Percentiles rank a stretch among this genome's conserved stretches.
These are phyloP conservation scores for Crossaster papposus DNA, from an alignment of 53 echinoderm and acorn worm genomes.

Conservation along the genomic window DNA sequence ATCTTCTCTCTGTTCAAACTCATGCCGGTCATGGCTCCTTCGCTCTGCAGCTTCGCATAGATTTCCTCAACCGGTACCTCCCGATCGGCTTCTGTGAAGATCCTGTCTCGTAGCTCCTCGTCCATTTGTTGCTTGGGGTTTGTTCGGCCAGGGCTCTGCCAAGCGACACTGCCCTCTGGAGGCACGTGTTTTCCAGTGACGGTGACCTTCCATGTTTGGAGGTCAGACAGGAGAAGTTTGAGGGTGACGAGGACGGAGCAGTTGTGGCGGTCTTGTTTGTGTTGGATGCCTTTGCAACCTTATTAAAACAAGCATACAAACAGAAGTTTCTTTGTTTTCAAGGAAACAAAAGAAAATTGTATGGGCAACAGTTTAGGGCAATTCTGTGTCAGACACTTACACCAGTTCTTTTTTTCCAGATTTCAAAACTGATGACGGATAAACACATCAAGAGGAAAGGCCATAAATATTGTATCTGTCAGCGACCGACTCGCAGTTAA, in stretches of 20 bases:
- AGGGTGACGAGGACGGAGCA: constrained; percentile 76
- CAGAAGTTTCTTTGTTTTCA: not conserved
- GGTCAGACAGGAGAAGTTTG: constrained; percentile 69
- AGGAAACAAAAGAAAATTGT: no score
- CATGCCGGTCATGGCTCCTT: not conserved
- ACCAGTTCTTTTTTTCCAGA: no score
- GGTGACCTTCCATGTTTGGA: constrained; percentile 68
- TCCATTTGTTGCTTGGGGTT: constrained; percentile 30
- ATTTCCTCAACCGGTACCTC: constrained; percentile 46
- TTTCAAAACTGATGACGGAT: no score
- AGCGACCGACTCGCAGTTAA: no score
- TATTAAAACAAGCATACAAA: not conserved
- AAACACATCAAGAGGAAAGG: no score
- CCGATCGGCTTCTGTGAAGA: constrained; percentile 35
- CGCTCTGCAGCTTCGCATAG: constrained; percentile 33
- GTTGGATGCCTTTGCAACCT: constrained; percentile 71
- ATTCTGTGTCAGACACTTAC: no score
- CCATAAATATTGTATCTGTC: no score
- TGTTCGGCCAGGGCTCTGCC: constrained; percentile 41
- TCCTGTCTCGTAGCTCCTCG: constrained; percentile 66
- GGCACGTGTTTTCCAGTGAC: constrained; percentile 75
- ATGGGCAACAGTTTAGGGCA: no score
- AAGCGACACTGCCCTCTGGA: constrained; percentile 47
- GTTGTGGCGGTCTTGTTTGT: constrained; percentile 87
- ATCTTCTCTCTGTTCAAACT: constrained; percentile 1